These are phyloP conservation scores for Smithornis capensis DNA, from an alignment of 2,113 vertebrate species.

Conservation along the genomic window DNA sequence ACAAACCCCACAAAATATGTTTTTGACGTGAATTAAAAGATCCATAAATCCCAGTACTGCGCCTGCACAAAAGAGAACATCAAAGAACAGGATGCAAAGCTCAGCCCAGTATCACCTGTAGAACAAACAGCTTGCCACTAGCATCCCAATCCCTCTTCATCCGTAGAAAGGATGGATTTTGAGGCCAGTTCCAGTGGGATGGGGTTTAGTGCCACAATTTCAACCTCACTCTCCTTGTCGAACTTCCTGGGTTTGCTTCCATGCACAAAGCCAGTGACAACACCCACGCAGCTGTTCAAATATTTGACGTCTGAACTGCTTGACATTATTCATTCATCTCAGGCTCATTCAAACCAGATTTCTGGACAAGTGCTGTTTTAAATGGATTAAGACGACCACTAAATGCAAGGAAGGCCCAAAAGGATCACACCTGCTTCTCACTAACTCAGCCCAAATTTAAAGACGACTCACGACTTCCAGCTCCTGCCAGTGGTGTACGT, in stretches of 20 bases:
- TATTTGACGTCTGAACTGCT: constrained; percentile 81
- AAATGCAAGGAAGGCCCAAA: constrained; percentile 35
- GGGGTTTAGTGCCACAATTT: constrained; percentile 37
- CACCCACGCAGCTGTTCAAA: constrained; percentile 80
- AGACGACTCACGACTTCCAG: constrained; percentile 39
- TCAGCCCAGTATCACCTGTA: background rate
- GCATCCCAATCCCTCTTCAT: background rate
- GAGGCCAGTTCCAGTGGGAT: background rate
- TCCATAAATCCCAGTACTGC: background rate
- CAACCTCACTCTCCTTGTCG: constrained; percentile 38
- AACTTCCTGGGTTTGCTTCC: constrained; percentile 69
- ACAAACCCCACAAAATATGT: background rate
- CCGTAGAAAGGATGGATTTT: background rate
- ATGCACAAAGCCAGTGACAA: constrained; percentile 77
- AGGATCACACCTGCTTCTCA: constrained; percentile 73
- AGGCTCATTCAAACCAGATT: constrained; percentile 77
- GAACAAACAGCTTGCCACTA: rapidly evolving
- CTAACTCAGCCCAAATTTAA: constrained; percentile 21
- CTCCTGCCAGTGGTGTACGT: rapidly evolving
- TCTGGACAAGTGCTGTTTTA: constrained; percentile 76
- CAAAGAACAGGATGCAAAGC: background rate
- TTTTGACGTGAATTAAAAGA: background rate
- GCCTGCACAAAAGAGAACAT: background rate
- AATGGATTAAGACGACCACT: constrained; percentile 72
- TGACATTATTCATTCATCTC: constrained; percentile 82